A percentile compares a stretch with the other conserved stretches of the same genome.
These are phyloP conservation scores for Didymodactylos carnosus DNA, from an alignment of 2,888 invertebrate species.

Conservation along the genomic window DNA sequence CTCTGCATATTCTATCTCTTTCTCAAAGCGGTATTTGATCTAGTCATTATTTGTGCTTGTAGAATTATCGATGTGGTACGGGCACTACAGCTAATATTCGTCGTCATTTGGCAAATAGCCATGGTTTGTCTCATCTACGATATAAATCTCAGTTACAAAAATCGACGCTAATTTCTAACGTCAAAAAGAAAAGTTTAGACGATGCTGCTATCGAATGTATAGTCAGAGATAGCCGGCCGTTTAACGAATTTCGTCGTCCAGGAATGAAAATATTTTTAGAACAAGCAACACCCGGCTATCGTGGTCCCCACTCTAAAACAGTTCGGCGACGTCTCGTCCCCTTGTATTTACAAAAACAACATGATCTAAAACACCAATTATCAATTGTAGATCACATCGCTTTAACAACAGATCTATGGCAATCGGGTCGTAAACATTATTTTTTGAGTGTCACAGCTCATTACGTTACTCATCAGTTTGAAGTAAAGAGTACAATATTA, in stretches of 20 bases:
- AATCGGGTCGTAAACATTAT: not conserved
- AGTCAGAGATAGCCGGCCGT: not conserved
- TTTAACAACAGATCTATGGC: not conserved
- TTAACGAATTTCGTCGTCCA: not conserved
- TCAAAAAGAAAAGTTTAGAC: not conserved
- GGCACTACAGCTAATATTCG: not conserved
- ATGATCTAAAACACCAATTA: not conserved
- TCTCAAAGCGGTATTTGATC: too few relatives aligned
- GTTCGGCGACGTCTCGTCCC: not conserved
- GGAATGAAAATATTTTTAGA: not conserved
- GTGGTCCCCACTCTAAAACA: not conserved
- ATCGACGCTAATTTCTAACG: not conserved
- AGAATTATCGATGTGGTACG: not conserved
- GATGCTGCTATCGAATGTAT: not conserved
- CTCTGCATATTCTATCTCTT: not conserved
- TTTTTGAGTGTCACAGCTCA: not conserved
- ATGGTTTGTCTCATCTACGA: not conserved
- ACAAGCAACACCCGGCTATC: not conserved
- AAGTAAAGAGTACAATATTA: not conserved
- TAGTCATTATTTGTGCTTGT: too few relatives aligned
- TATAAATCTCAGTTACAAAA: not conserved
- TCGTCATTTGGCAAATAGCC: not conserved
- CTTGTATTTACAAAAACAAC: not conserved
- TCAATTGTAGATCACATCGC: not conserved
- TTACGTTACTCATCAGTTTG: not conserved